phyloP scores from a whole-genome alignment of 2,113 vertebrate species.

The Microcebus murinus region DNA sequence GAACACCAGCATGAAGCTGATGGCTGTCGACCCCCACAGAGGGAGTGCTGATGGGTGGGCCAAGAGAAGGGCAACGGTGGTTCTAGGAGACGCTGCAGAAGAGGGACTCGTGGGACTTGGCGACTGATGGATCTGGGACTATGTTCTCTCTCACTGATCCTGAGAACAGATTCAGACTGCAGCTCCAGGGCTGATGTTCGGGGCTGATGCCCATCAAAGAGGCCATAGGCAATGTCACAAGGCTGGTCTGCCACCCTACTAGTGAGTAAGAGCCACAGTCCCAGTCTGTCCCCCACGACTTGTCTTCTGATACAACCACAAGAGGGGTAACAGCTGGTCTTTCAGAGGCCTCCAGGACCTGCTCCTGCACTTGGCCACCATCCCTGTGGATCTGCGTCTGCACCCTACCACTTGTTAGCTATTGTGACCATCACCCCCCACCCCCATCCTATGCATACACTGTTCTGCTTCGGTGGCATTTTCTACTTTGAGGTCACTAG shows the following conservation, averaged over 20 bases:
- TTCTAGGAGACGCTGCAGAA: background rate
- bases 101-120: background rate
- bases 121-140: background rate
- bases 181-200: background rate
- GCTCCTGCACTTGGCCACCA: too few species aligned
- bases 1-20: background rate
- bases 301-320: background rate
- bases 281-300: background rate
- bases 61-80: background rate
- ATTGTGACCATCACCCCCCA: background rate
- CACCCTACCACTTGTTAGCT: background rate
- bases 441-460: rapidly evolving
- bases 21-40: background rate
- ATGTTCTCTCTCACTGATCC: background rate
- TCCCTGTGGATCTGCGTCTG: background rate
- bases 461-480: background rate
- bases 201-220: background rate
- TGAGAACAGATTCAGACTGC: background rate
- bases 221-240: background rate
- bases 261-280: background rate
- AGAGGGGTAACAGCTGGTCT: background rate
- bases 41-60: background rate
- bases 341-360: background rate
- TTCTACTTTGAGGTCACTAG: background rate
- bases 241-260: rapidly evolving